phyloP scores from a whole-genome alignment of 2,888 invertebrate species.

The Cynaeus angustus region DNA sequence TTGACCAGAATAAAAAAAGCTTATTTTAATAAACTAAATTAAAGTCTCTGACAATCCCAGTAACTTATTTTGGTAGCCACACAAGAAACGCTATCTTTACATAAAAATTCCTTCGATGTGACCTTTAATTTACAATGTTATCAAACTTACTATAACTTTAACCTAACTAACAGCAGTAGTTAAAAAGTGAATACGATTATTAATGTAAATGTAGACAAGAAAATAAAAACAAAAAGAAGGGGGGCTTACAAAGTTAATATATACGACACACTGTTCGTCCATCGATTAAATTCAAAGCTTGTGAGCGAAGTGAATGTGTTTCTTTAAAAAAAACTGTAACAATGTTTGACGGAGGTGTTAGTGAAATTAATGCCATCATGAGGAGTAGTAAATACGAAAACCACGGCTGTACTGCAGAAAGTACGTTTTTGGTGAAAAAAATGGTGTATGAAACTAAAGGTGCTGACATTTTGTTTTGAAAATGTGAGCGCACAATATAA shows the following conservation, averaged over 20 bases:
- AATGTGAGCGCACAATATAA: too few relatives aligned
- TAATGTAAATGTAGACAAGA: background rate
- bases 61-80: too few relatives aligned
- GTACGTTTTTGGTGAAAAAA: constrained; percentile 23
- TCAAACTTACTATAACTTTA: too few relatives aligned
- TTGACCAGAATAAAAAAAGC: too few relatives aligned
- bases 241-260: constrained; percentile 46
- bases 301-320: constrained; percentile 28
- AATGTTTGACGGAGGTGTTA: constrained; percentile 28
- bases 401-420: constrained; percentile 33
- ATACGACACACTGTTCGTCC: constrained; percentile 43
- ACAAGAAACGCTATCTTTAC: too few relatives aligned
- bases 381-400: constrained; percentile 41
- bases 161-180: background rate
- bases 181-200: background rate
- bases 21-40: too few relatives aligned
- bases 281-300: constrained; percentile 40
- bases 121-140: too few relatives aligned
- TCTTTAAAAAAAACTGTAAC: constrained; percentile 34
- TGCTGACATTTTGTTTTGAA: too few relatives aligned
- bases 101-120: too few relatives aligned
- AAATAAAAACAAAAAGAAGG: constrained; percentile 37
- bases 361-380: constrained; percentile 27
- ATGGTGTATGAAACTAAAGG: too few relatives aligned
- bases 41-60: too few relatives aligned